Percentiles rank a stretch among this genome's conserved stretches.
These are phyloP conservation scores for Condylura cristata DNA, from an alignment of 2,113 vertebrate species.

Conservation along the genomic window DNA sequence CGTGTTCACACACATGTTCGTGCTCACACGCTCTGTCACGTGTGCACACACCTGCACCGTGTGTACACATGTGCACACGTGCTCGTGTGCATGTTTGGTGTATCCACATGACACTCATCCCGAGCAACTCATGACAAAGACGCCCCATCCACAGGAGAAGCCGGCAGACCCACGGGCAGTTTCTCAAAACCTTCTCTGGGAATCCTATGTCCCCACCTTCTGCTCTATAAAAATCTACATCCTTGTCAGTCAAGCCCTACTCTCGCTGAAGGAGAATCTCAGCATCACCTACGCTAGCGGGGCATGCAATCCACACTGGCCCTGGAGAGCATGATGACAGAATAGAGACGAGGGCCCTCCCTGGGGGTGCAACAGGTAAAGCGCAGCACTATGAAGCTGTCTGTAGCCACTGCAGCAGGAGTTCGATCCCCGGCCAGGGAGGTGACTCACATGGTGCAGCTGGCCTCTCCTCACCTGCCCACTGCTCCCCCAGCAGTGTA, in stretches of 20 bases:
- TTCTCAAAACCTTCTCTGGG: background rate
- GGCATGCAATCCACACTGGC: too few relatives aligned
- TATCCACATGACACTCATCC: background rate
- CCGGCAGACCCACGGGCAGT: background rate
- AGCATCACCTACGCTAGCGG: fast-evolving
- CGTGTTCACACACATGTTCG: background rate
- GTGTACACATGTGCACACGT: background rate
- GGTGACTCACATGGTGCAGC: too few relatives aligned
- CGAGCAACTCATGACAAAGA: background rate
- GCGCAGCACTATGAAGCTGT: too few relatives aligned
- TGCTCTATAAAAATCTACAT: too few relatives aligned
- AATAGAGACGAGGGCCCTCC: too few relatives aligned
- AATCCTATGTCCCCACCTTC: background rate
- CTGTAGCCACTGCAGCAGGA: too few relatives aligned
- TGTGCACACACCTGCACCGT: fast-evolving
- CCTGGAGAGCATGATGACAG: fast-evolving
- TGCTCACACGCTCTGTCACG: too few relatives aligned
- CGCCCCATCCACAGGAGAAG: background rate
- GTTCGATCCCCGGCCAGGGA: too few relatives aligned
- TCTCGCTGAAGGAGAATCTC: background rate
- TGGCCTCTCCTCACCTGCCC: too few relatives aligned
- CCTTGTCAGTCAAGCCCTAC: background rate
- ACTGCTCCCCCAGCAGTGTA: too few relatives aligned
- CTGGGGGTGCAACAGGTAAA: too few relatives aligned
- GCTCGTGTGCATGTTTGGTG: too few relatives aligned